A percentile compares a stretch with the other conserved stretches of the same genome.
These are phyloP conservation scores for Sitobion miscanthi DNA, from an alignment of 1,140 invertebrate genomes.

Conservation along the genomic window DNA sequence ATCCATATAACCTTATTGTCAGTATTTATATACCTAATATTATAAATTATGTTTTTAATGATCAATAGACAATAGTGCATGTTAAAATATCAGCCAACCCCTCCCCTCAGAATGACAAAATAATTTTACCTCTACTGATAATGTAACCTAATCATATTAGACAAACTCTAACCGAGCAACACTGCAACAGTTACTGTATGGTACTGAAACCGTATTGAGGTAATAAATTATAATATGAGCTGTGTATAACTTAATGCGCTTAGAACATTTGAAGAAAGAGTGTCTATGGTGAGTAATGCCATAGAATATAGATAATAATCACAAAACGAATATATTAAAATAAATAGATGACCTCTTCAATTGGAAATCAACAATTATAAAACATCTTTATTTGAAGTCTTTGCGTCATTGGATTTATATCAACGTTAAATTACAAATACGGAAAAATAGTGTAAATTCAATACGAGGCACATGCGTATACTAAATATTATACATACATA, in stretches of 20 bases:
- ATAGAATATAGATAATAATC: no score
- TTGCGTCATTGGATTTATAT: neutral
- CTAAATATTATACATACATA: neutral
- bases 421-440: neutral
- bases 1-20: no score
- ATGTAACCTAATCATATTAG: neutral
- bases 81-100: no score
- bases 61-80: no score
- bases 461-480: neutral
- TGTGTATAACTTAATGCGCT: neutral
- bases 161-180: neutral
- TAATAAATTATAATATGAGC: neutral
- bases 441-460: neutral
- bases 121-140: no score
- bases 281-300: no score
- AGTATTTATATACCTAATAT: no score
- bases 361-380: neutral
- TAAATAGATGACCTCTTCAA: neutral
- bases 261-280: neutral
- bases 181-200: no score
- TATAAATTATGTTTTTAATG: no score
- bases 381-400: neutral
- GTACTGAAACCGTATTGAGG: neutral
- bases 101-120: no score
- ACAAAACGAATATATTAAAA: neutral